Evolutionary conservation across 2,797 vertebrate genomes (phyloP).

Genomic region (Picus viridis): DNA sequence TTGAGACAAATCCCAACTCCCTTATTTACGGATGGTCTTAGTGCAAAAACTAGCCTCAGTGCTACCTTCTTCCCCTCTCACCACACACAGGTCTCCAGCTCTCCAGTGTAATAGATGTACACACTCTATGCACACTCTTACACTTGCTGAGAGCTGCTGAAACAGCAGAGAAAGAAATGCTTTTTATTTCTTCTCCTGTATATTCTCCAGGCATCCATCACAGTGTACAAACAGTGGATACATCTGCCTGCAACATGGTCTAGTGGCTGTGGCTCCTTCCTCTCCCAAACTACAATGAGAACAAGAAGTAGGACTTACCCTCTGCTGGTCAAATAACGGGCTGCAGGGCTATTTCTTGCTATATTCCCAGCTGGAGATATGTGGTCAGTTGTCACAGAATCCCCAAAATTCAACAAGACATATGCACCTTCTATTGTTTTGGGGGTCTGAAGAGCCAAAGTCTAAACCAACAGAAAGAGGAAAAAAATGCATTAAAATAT

Average conservation of each 20-base stretch:
- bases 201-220: background rate
- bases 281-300: background rate
- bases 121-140: background rate
- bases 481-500: background rate
- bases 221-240: background rate
- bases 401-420: conserved; percentile 92
- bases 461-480: conserved; percentile 75
- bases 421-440: conserved; percentile 86
- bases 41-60: background rate
- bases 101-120: background rate
- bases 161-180: background rate
- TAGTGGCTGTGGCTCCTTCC: background rate
- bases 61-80: background rate
- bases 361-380: conserved; percentile 99
- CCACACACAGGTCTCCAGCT: background rate
- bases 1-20: background rate
- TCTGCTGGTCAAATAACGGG: conserved; percentile 88
- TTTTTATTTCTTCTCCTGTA: background rate
- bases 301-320: conserved; percentile 81
- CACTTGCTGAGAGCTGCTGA: background rate
- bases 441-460: conserved; percentile 81
- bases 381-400: conserved; percentile 98
- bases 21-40: background rate
- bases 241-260: background rate
- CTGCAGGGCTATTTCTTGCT: conserved; percentile 93